These are phyloP conservation scores for Dryobota labecula DNA, from an alignment of 2,888 invertebrate genomes.

Conservation along the genomic window DNA sequence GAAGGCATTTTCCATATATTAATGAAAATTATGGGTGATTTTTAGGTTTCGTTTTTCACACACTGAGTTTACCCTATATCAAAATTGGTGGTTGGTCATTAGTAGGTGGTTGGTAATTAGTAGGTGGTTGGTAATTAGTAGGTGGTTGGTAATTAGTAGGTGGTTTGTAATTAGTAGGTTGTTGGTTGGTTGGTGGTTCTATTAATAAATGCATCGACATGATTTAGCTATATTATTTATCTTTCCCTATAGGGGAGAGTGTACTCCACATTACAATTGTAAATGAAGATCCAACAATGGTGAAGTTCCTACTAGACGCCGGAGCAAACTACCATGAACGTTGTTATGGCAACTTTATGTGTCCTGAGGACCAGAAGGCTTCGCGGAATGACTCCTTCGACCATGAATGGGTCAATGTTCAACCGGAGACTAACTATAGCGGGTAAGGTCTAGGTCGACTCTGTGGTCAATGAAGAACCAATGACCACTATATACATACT, in stretches of 20 bases:
- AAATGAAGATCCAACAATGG: conserved; percentile 99
- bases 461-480: too few relatives aligned
- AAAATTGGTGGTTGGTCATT: background rate
- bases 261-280: conserved; percentile 99
- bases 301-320: conserved; percentile 97
- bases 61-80: background rate
- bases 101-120: too few relatives aligned
- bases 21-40: background rate
- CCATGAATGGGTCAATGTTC: conserved; percentile 97
- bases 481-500: too few relatives aligned
- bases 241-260: conserved; percentile 93
- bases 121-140: too few relatives aligned
- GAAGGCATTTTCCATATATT: conserved; percentile 1
- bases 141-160: background rate
- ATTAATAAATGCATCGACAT: background rate
- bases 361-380: conserved; percentile 98
- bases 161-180: too few relatives aligned
- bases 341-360: conserved; percentile 99
- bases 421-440: conserved; percentile 95
- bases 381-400: conserved; percentile 96
- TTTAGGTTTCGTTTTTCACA: background rate
- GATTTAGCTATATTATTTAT: background rate
- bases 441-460: too few relatives aligned
- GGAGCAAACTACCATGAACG: conserved; percentile 97
- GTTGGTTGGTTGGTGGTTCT: background rate